Evolutionary conservation across 2,888 invertebrate species (phyloP).

Genomic region (Andrena dorsata): DNA sequence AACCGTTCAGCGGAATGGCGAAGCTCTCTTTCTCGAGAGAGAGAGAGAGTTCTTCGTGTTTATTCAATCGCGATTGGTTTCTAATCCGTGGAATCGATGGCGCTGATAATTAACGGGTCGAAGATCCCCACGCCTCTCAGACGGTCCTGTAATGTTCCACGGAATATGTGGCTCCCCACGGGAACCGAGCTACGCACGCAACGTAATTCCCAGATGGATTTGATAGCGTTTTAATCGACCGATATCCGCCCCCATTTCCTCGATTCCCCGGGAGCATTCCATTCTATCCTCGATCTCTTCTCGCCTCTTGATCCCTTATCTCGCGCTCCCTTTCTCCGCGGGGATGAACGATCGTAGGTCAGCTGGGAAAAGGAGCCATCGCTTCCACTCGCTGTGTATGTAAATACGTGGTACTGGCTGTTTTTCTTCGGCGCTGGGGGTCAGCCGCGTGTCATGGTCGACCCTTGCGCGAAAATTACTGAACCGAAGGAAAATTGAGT

Average conservation of each 20-base stretch:
- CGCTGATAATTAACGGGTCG: constrained; percentile 21
- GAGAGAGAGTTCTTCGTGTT: not conserved
- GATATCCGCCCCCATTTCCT: constrained; percentile 56
- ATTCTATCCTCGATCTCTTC: constrained; percentile 31
- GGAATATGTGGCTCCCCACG: constrained; percentile 28
- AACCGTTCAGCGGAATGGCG: constrained; percentile 14
- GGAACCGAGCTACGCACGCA: constrained; percentile 40
- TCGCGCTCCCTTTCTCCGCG: not conserved
- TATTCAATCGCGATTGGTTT: constrained; percentile 7
- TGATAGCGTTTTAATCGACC: constrained; percentile 54
- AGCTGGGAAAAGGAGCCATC: not conserved
- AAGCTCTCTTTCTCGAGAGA: too few relatives aligned
- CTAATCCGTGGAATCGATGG: constrained; percentile 1
- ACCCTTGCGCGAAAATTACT: not conserved
- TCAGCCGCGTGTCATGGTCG: not conserved
- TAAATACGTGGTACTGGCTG: not conserved
- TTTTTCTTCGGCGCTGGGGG: too few relatives aligned
- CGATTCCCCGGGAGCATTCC: constrained; percentile 41
- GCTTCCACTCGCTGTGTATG: not conserved
- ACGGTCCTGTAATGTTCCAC: not conserved
- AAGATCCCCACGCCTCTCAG: constrained; percentile 10
- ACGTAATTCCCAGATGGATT: constrained; percentile 42
- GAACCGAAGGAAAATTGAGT: not conserved
- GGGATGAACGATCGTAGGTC: constrained; percentile 6
- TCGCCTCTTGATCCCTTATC: not conserved